Evolutionary conservation across 1,140 invertebrate species (phyloP), one percentile per base, ranked within the genome.

Genomic region (Mactra quadrangularis): DNA sequence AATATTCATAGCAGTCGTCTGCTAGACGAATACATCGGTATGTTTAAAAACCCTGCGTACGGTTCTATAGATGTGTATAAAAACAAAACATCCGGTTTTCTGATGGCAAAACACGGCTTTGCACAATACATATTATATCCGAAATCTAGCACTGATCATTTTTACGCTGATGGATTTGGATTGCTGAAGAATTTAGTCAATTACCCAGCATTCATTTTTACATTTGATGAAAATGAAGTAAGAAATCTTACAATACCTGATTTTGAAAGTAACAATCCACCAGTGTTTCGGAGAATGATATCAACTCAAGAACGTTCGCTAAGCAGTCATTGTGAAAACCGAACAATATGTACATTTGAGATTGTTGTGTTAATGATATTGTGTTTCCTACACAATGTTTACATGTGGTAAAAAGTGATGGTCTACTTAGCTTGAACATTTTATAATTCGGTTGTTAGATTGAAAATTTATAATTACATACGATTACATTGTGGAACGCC

Each of bases 201-300:
- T n/a, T 64, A 47, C 33, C 29, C 27, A 19, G 47, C 41, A 29
- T n/a, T 76, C 1, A 35, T 22, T 11, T 76, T 76, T 22, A 33
- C 27, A 11, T 62, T 50, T 29, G 25, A 62, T 15, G n/a, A 22
- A 13, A 31, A 33, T 13, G 41, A n/a, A 15, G 52, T 76, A 0
- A 31, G 3, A 0, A 76, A 0, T 31, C 31, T 76, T 3, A 50
- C 9, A 62, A 64, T 76, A 38, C 74, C 74, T 19, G 62, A 57
- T 52, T 60, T 76, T n/a, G 57, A 76, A 27, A 60, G 31, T 22
- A 60, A 76, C 29, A 57, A 76, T 31, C 74, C 74, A 6, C 59
- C 74, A 35, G 59, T 76, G 3, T 76, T 76, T 35, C n/a, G n/a
- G n/a, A n/a, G n/a, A n/a, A n/a, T n/a, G n/a, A n/a, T n/a, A n/a